Conservation (phyloP, 2,113 vertebrate species). For the Platysteira castanea region DNA sequence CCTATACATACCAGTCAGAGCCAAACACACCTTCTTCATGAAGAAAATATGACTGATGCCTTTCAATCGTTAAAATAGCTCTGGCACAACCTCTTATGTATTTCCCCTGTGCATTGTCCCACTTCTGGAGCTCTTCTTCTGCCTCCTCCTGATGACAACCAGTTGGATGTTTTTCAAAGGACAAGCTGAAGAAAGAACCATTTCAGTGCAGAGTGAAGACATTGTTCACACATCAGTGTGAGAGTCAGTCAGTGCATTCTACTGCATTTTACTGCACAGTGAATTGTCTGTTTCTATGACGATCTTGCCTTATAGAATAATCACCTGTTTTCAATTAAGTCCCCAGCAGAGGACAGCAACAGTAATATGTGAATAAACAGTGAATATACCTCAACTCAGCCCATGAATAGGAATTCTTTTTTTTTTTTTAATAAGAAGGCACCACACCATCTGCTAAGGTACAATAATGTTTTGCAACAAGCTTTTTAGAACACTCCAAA, state of each 20-base stretch:
- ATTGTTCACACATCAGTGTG: not conserved
- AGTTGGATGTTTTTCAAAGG: not conserved
- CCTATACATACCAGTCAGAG: not conserved
- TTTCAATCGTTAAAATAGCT: not conserved
- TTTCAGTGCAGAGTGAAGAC: not conserved
- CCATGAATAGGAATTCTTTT: conserved; percentile 6
- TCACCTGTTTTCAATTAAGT: not conserved
- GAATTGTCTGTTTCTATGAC: conserved; percentile 37
- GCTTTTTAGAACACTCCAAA: conserved; percentile 39
- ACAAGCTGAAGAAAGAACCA: not conserved
- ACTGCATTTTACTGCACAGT: not conserved
- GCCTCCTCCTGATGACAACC: not conserved
- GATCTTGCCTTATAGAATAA: conserved; percentile 40
- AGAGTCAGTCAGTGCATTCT: not conserved
- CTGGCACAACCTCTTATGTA: not conserved
- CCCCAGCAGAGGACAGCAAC: conserved; percentile 42
- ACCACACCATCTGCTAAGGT: conserved; percentile 42
- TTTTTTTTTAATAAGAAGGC: conserved; percentile 2
- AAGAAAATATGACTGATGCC: conserved; percentile 1
- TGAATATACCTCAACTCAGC: conserved; percentile 26
- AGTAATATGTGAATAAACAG: not conserved
- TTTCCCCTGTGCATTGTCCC: not conserved
- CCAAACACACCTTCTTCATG: not conserved
- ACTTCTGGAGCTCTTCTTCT: not conserved
- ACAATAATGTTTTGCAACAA: conserved; percentile 41